phyloP scores from a whole-genome alignment of 2,113 vertebrate species.

The Chunga burmeisteri region DNA sequence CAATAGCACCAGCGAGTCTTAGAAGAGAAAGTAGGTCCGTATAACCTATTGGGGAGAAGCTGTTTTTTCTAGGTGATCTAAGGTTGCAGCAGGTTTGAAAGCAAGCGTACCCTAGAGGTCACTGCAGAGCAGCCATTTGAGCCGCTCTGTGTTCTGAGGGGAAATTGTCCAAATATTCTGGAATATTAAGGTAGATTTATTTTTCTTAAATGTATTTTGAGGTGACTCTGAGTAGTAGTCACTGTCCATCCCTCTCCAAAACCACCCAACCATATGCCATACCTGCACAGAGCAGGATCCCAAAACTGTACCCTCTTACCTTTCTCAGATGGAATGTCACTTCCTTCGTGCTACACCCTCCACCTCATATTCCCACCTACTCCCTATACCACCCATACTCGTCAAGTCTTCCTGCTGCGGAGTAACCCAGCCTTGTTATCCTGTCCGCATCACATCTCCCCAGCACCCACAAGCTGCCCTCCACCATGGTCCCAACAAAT shows the following conservation, averaged over 20 bases:
- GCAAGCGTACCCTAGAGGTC: background rate
- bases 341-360: background rate
- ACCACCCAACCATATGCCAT: background rate
- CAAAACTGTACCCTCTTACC: background rate
- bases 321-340: background rate
- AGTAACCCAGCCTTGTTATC: background rate
- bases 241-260: background rate
- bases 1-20: background rate
- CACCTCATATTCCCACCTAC: background rate
- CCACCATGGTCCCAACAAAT: background rate
- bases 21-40: background rate
- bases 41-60: background rate
- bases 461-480: background rate
- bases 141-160: rapidly evolving
- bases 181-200: background rate
- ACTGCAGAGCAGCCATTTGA: background rate
- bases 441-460: background rate
- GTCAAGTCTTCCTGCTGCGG: background rate
- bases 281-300: background rate
- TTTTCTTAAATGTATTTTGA: background rate
- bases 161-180: background rate
- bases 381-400: background rate
- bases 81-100: background rate
- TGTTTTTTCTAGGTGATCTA: background rate
- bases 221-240: background rate